A percentile compares a stretch with the other conserved stretches of the same genome.
phyloP scores from a whole-genome alignment of 2,113 vertebrate species.

The Onychorhynchus coronatus region DNA sequence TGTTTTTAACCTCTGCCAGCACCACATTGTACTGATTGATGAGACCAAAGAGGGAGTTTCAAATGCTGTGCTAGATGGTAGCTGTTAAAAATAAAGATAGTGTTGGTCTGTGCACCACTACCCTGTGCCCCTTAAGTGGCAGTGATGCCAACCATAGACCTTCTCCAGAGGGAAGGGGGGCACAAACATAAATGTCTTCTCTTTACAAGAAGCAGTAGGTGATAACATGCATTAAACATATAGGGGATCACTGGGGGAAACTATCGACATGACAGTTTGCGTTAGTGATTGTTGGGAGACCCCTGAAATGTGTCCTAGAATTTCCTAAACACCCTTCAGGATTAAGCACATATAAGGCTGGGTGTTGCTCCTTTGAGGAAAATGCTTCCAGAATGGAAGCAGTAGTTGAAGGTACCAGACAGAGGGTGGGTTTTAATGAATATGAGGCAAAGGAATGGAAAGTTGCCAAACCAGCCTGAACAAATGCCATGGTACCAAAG shows the following conservation, averaged over 20 bases:
- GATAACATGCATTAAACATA: neutral
- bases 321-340: neutral
- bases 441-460: neutral
- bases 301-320: neutral
- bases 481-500: neutral
- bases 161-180: neutral
- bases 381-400: neutral
- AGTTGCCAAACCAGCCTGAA: neutral
- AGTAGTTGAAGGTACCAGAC: neutral
- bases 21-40: neutral
- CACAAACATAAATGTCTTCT: neutral
- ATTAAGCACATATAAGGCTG: neutral
- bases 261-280: neutral
- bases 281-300: neutral
- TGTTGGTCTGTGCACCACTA: neutral
- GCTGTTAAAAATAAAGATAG: neutral
- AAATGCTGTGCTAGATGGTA: neutral
- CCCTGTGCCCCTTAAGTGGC: neutral
- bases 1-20: neutral
- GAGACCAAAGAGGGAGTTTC: neutral
- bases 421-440: neutral
- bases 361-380: neutral
- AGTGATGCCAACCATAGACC: neutral
- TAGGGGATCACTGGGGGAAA: neutral
- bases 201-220: accelerated